Evolutionary conservation across 2,888 invertebrate species (phyloP).

Genomic region (Macrosoma leucophasiata): DNA sequence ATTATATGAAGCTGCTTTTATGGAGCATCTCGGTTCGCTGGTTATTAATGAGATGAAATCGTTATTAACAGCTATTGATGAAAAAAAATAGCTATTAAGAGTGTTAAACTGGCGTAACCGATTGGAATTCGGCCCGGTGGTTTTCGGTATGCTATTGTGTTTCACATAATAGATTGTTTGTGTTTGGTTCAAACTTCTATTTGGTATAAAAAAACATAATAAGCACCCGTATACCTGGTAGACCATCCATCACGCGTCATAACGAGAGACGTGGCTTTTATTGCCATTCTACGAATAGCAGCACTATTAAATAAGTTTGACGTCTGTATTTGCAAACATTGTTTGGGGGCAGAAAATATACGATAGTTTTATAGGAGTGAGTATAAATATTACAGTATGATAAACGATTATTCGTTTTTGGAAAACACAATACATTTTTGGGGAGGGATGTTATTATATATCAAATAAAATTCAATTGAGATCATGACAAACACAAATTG

Average conservation of each 20-base stretch:
- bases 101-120: conserved; percentile 70
- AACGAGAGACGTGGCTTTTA: conserved; percentile 59
- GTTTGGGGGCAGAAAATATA: conserved; percentile 23
- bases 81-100: conserved; percentile 66
- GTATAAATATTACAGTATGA: too few species aligned
- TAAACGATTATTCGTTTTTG: too few species aligned
- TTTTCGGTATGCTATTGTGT: conserved; percentile 55
- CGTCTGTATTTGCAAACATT: conserved; percentile 69
- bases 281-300: conserved; percentile 47
- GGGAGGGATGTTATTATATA: too few species aligned
- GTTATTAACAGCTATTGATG: conserved; percentile 57
- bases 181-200: conserved; percentile 62
- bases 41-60: conserved; percentile 67
- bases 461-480: too few species aligned
- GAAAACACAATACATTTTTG: too few species aligned
- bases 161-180: conserved; percentile 64
- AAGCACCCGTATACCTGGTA: conserved; percentile 57
- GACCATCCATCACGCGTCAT: conserved; percentile 64
- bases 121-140: conserved; percentile 63
- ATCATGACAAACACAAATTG: too few species aligned
- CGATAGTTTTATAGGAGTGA: too few species aligned
- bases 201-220: conserved; percentile 46
- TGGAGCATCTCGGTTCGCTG: conserved; percentile 52
- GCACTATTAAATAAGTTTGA: conserved; percentile 47
- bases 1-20: conserved; percentile 38